Percentiles rank a stretch among this genome's conserved stretches.
These are phyloP conservation scores for Scolopax rusticola DNA, from an alignment of 2,797 vertebrate species.

Conservation along the genomic window DNA sequence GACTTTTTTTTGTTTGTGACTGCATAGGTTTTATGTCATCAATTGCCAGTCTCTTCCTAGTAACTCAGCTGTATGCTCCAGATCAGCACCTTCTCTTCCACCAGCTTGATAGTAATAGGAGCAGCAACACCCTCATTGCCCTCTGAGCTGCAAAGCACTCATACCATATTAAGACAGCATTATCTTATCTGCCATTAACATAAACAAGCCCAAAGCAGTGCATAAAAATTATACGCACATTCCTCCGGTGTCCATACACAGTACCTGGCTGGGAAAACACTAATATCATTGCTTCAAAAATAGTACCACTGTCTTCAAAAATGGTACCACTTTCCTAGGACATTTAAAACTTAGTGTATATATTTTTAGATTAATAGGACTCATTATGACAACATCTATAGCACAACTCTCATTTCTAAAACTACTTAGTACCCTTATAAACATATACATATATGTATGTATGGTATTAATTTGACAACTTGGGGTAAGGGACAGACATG, in stretches of 20 bases:
- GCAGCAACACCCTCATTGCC: not conserved
- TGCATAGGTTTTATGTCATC: not conserved
- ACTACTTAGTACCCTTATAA: not conserved
- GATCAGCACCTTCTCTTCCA: not conserved
- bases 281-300: constrained; percentile 55
- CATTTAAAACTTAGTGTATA: constrained; percentile 9
- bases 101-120: not conserved
- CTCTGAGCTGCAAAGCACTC: constrained; percentile 28
- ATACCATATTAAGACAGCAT: not conserved
- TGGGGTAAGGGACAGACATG: not conserved
- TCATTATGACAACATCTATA: not conserved
- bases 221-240: constrained; percentile 36
- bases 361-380: constrained; percentile 47
- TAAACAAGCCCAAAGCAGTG: constrained; percentile 54
- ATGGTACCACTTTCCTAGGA: not conserved
- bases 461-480: not conserved
- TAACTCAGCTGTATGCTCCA: not conserved
- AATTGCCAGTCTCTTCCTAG: not conserved
- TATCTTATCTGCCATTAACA: constrained; percentile 67
- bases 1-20: not conserved
- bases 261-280: not conserved
- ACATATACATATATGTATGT: not conserved
- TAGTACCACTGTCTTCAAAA: constrained; percentile 55
- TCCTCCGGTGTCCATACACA: constrained; percentile 20
- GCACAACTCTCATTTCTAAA: not conserved